These are phyloP conservation scores for Micrasema minimum DNA, from an alignment of 1,140 invertebrate species.

Conservation along the genomic window DNA sequence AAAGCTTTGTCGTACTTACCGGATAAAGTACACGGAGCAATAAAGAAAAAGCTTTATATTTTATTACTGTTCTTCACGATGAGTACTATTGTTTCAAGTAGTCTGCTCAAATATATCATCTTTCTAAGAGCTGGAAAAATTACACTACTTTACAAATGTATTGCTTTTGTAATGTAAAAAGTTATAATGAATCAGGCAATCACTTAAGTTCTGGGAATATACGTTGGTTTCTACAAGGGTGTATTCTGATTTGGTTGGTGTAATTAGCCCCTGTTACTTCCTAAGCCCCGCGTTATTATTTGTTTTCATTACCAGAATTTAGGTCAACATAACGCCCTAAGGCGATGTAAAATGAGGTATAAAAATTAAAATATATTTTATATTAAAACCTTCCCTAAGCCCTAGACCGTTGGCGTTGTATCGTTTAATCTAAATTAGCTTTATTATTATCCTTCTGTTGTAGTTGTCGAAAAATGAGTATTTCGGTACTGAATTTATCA, in stretches of 20 bases:
- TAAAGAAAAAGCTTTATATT: neutral
- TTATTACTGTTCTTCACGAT: too few species aligned
- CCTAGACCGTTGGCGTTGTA: too few species aligned
- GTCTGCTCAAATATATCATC: too few species aligned
- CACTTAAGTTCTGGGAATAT: constrained; percentile 1
- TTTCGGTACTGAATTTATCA: too few species aligned
- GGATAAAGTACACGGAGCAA: neutral
- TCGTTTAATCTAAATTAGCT: too few species aligned
- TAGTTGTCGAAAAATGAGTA: too few species aligned
- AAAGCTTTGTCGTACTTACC: neutral
- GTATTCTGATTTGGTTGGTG: constrained; percentile 8
- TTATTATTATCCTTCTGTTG: too few species aligned
- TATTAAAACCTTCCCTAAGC: constrained; percentile 15
- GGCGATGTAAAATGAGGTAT: neutral
- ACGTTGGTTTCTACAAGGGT: constrained; percentile 6
- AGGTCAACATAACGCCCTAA: neutral
- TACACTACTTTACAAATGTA: neutral
- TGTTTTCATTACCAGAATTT: constrained; percentile 10
- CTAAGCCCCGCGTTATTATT: neutral
- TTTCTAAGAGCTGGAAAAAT: too few species aligned
- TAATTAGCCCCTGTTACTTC: constrained; percentile 12
- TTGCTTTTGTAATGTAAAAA: constrained; percentile 10
- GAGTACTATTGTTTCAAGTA: too few species aligned
- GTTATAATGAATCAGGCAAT: constrained; percentile 4
- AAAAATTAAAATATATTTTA: constrained; percentile 22